phyloP scores from a whole-genome alignment of 1,140 invertebrate species.

The Helicoverpa zea region DNA sequence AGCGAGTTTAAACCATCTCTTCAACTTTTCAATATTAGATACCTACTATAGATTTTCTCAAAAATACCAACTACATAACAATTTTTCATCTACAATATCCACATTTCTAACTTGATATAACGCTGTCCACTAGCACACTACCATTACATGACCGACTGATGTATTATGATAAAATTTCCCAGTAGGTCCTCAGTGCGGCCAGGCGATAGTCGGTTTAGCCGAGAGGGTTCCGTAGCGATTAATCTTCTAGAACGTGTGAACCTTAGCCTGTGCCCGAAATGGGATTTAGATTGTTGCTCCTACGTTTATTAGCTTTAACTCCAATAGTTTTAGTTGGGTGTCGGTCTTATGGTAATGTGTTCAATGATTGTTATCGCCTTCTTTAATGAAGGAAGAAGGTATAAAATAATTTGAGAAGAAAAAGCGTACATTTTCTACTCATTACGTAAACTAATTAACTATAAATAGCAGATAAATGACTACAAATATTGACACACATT shows the following conservation, averaged over 20 bases:
- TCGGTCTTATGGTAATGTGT: neutral
- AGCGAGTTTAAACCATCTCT: too few species aligned
- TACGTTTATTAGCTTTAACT: conserved; percentile 40
- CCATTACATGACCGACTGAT: neutral
- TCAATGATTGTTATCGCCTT: neutral
- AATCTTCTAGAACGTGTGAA: conserved; percentile 45
- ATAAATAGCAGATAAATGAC: too few species aligned
- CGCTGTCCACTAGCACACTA: neutral
- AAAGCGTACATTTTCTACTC: too few species aligned
- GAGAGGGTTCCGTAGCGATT: conserved; percentile 23
- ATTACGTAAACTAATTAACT: too few species aligned
- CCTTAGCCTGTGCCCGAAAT: conserved; percentile 34
- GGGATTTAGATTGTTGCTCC: conserved; percentile 43
- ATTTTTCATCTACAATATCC: neutral
- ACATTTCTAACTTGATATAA: neutral
- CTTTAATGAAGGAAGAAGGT: too few species aligned
- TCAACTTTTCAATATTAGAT: too few species aligned
- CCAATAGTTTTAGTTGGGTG: neutral
- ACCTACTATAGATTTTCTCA: too few species aligned
- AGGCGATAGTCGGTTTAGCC: conserved; percentile 36
- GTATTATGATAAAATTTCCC: conserved; percentile 4
- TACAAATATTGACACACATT: too few species aligned
- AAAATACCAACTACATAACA: too few species aligned
- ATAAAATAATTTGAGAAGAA: too few species aligned
- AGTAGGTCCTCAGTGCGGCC: neutral